Conservation (phyloP, 30 jellyfish, hydroid and myxozoan species). For the Pelagia noctiluca region DNA sequence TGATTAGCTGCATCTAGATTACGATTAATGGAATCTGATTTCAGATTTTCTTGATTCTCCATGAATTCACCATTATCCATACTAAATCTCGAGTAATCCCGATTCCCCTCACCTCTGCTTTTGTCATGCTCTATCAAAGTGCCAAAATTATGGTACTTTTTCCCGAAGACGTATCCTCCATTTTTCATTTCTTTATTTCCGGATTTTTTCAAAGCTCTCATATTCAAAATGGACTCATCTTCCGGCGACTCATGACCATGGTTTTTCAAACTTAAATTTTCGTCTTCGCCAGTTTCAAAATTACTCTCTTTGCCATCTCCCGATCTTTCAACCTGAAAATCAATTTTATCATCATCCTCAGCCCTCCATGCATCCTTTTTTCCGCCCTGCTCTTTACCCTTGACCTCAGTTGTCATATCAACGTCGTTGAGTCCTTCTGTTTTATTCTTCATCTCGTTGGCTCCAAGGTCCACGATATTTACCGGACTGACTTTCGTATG, state of each 20-base stretch:
- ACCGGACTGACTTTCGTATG: conserved; percentile 79
- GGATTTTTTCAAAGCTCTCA: conserved; percentile 17
- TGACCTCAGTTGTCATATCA: too few relatives aligned
- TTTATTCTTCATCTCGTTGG: neutral
- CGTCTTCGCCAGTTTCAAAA: neutral
- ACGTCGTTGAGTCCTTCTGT: neutral
- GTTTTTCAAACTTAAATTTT: conserved; percentile 9
- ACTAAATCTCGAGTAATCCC: neutral
- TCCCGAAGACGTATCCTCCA: conserved; percentile 14
- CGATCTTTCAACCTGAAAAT: conserved; percentile 56
- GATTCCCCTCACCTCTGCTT: conserved; percentile 12
- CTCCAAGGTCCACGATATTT: neutral
- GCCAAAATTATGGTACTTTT: conserved; percentile 4
- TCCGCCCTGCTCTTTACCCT: neutral
- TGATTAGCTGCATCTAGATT: neutral
- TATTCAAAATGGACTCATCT: conserved; percentile 43
- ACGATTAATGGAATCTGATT: neutral
- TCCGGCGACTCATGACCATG: neutral
- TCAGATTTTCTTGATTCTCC: conserved; percentile 5
- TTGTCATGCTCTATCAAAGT: conserved; percentile 16
- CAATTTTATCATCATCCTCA: conserved; percentile 16
- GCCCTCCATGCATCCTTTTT: neutral
- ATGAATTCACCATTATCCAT: neutral
- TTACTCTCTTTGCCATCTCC: conserved; percentile 51
- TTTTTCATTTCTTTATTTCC: neutral